Percentiles rank a stretch among this genome's conserved stretches.
Conservation (phyloP, 2,797 vertebrate species). For the Meda fulgida region DNA sequence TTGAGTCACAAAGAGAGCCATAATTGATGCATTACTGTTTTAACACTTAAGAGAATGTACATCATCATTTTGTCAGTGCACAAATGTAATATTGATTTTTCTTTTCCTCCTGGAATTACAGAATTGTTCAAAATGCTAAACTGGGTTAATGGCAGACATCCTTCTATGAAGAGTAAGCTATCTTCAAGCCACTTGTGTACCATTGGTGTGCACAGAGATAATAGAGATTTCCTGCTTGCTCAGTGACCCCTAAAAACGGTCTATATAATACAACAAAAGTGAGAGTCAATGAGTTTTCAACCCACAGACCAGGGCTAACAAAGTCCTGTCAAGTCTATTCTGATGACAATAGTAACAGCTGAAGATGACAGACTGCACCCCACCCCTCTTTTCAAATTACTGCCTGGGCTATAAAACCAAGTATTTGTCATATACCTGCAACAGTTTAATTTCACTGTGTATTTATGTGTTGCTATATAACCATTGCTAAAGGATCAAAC, state of each 20-base stretch:
- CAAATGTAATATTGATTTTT: background rate
- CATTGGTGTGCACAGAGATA: conserved; percentile 22
- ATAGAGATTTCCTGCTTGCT: conserved; percentile 72
- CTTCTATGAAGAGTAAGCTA: background rate
- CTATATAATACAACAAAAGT: conserved; percentile 80
- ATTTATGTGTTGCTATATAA: conserved; percentile 24
- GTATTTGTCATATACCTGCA: conserved; percentile 46
- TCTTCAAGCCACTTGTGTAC: background rate
- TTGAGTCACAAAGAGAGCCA: conserved; percentile 12
- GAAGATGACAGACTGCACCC: conserved; percentile 71
- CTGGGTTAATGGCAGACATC: conserved; percentile 4
- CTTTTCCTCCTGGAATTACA: background rate
- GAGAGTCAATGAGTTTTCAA: conserved; percentile 55
- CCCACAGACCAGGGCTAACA: conserved; percentile 70
- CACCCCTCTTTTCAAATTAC: conserved; percentile 56
- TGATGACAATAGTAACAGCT: conserved; percentile 65
- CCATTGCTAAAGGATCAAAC: background rate
- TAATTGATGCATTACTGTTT: background rate
- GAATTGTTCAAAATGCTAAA: background rate
- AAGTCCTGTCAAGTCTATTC: conserved; percentile 9
- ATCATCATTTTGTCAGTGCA: background rate
- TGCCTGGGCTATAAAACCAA: conserved; percentile 63
- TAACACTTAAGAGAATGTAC: conserved; percentile 5
- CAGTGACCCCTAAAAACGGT: conserved; percentile 72
- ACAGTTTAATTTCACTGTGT: conserved; percentile 19